These are phyloP conservation scores for Planiliza haematocheilus DNA, from an alignment of 2,113 vertebrate genomes.

Conservation along the genomic window DNA sequence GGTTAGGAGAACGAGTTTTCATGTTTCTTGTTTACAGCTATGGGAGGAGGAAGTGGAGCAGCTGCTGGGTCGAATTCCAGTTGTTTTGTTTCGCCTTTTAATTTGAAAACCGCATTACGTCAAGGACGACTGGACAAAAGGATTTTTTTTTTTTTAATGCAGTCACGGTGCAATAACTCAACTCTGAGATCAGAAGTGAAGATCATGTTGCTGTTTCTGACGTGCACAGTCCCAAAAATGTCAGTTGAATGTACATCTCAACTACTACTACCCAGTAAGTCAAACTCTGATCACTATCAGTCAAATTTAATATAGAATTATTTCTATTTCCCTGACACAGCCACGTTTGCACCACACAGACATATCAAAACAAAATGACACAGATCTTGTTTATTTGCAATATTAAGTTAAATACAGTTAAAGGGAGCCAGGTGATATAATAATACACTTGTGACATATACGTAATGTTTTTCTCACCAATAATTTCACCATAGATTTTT, in stretches of 20 bases:
- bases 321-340: too few species aligned
- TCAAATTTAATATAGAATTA: too few species aligned
- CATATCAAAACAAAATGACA: too few species aligned
- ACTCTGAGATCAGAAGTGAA: neutral
- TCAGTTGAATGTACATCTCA: too few species aligned
- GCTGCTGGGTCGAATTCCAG: neutral
- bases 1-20: too few species aligned
- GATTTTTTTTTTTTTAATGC: neutral
- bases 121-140: neutral
- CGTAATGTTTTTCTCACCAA: neutral
- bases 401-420: neutral
- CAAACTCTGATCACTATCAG: too few species aligned
- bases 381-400: too few species aligned
- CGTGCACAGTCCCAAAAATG: too few species aligned
- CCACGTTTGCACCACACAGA: too few species aligned
- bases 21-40: neutral
- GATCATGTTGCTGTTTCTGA: neutral
- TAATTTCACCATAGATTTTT: neutral
- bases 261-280: too few species aligned
- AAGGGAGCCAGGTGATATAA: neutral
- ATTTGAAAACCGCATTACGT: neutral
- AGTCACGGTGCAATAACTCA: neutral
- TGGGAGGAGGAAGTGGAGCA: neutral
- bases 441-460: neutral
- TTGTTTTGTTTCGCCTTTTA: neutral